Conservation (phyloP, 2,888 invertebrate species). For the Yponomeuta cagnagella region DNA sequence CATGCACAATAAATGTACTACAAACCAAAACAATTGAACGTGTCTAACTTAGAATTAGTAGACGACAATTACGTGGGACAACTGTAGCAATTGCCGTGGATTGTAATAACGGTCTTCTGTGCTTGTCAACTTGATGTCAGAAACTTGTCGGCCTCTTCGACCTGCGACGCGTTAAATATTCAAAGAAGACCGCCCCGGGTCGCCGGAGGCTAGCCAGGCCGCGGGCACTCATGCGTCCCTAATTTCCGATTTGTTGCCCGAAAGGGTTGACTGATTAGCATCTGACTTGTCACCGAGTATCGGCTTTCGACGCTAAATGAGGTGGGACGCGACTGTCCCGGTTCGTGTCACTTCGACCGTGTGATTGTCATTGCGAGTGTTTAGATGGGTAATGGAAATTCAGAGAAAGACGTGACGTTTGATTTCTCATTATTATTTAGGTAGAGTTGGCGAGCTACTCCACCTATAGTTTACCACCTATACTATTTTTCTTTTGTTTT, state of each 20-base stretch:
- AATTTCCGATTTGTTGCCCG: slow-evolving; percentile 73
- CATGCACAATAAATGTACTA: too few relatives aligned
- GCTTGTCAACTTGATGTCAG: not conserved
- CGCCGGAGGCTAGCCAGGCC: slow-evolving; percentile 25
- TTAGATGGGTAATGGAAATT: slow-evolving; percentile 13
- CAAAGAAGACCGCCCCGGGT: slow-evolving; percentile 48
- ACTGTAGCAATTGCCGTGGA: too few relatives aligned
- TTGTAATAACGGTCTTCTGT: not conserved
- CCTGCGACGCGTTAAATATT: slow-evolving; percentile 66
- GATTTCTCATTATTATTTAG: slow-evolving; percentile 21
- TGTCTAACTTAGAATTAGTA: too few relatives aligned
- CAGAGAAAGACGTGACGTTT: slow-evolving; percentile 18
- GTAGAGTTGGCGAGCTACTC: not conserved
- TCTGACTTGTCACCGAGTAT: slow-evolving; percentile 67
- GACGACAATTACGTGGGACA: too few relatives aligned
- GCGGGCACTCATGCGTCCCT: slow-evolving; percentile 69
- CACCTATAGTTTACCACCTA: too few relatives aligned
- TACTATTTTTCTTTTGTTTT: too few relatives aligned
- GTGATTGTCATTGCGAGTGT: slow-evolving; percentile 30
- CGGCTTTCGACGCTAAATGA: slow-evolving; percentile 22
- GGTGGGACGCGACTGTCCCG: slow-evolving; percentile 21
- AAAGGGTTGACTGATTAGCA: slow-evolving; percentile 74
- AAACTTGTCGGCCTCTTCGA: slow-evolving; percentile 20
- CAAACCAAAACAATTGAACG: too few relatives aligned
- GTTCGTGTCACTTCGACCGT: slow-evolving; percentile 38